Evolutionary conservation across 2,113 vertebrate species (phyloP).

Genomic region (Cynocephalus volans): DNA sequence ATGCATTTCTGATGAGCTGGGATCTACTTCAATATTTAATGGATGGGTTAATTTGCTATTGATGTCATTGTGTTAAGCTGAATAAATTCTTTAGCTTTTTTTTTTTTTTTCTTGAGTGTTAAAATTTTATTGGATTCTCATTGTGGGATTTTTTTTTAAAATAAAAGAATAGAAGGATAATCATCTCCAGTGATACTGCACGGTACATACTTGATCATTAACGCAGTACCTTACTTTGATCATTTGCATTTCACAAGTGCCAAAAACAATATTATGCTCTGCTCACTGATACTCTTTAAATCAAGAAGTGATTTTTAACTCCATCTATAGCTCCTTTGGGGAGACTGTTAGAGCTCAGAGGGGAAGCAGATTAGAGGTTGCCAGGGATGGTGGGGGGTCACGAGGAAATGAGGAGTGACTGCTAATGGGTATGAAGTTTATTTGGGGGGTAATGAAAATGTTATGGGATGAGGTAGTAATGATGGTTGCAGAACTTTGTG

Average conservation of each 20-base stretch:
- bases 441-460: not conserved
- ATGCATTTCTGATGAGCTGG: not conserved
- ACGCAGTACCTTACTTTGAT: too few relatives aligned
- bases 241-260: fast-evolving
- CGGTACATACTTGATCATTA: too few relatives aligned
- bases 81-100: not conserved
- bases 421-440: not conserved
- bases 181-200: fast-evolving
- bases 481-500: not conserved
- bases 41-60: not conserved
- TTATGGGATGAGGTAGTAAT: not conserved
- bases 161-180: too few relatives aligned
- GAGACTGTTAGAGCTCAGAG: too few relatives aligned
- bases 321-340: not conserved
- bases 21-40: too few relatives aligned
- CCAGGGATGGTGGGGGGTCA: not conserved
- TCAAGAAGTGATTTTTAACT: not conserved
- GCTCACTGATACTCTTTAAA: too few relatives aligned
- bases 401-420: too few relatives aligned
- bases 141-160: not conserved
- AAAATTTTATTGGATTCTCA: not conserved
- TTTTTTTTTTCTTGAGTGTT: not conserved
- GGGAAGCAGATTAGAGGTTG: not conserved
- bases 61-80: not conserved
- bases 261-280: fast-evolving